phyloP scores from a whole-genome alignment of 2,888 invertebrate species.

The Tipula confusa region DNA sequence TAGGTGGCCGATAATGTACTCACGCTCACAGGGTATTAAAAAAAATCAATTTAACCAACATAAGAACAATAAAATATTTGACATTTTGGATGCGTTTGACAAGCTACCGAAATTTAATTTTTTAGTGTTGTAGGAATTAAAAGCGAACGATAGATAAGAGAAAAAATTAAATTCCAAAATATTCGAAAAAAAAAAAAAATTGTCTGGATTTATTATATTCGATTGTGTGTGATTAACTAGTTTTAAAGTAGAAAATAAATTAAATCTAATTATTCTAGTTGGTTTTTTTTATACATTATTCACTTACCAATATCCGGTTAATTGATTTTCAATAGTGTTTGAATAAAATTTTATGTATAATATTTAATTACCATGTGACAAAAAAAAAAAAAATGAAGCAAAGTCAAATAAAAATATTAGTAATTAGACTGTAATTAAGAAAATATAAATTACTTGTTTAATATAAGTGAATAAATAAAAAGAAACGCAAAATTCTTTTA shows the following conservation, averaged over 20 bases:
- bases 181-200: constrained; percentile 15
- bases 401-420: constrained; percentile 1
- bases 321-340: neutral
- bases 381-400: neutral
- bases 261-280: neutral
- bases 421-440: neutral
- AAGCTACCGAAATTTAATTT: neutral
- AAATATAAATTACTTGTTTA: neutral
- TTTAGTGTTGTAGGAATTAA: neutral
- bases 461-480: neutral
- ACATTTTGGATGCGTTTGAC: neutral
- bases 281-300: neutral
- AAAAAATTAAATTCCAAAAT: neutral
- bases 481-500: too few relatives aligned
- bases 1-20: too few relatives aligned
- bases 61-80: neutral
- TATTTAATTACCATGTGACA: constrained; percentile 20
- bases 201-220: neutral
- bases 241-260: neutral
- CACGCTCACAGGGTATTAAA: neutral
- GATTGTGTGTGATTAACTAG: neutral
- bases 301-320: neutral
- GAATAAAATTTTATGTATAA: neutral
- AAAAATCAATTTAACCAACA: neutral
- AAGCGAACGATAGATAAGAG: neutral